A percentile compares a stretch with the other conserved stretches of the same genome.
phyloP scores from a whole-genome alignment of 2,888 invertebrate species.

The Phengaris arion region DNA sequence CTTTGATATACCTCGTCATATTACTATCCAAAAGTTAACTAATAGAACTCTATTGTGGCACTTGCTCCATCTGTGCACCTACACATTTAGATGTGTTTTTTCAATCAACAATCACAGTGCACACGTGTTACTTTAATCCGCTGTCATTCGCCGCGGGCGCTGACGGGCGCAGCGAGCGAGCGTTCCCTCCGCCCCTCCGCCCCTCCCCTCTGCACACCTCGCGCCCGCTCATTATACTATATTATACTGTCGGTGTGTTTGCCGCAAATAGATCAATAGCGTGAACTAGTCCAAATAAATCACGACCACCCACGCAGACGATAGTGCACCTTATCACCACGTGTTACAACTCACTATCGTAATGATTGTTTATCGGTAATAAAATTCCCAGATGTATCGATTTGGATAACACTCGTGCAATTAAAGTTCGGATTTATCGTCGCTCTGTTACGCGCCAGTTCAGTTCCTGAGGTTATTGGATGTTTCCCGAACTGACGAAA shows the following conservation, averaged over 20 bases:
- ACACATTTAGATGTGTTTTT: not conserved
- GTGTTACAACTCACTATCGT: conserved; percentile 21
- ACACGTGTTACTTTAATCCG: not conserved
- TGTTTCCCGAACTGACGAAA: not conserved
- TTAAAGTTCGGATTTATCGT: conserved; percentile 22
- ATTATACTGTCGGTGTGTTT: conserved; percentile 36
- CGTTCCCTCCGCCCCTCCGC: not conserved
- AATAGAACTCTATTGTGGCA: too few relatives aligned
- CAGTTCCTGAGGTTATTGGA: conserved; percentile 13
- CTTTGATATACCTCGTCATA: too few relatives aligned
- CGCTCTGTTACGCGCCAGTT: conserved; percentile 19
- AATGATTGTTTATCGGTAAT: not conserved
- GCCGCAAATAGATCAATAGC: conserved; percentile 45
- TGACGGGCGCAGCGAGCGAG: not conserved
- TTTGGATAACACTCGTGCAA: conserved; percentile 19
- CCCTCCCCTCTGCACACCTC: conserved; percentile 36
- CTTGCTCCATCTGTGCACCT: not conserved
- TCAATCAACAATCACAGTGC: not conserved
- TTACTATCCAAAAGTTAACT: too few relatives aligned
- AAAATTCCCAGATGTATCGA: conserved; percentile 22
- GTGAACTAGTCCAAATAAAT: conserved; percentile 39
- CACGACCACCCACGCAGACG: conserved; percentile 18
- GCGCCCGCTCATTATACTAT: conserved; percentile 40
- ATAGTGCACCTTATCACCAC: conserved; percentile 29
- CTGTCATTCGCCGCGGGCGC: not conserved